Base-by-base conservation (phyloP, 2,797 vertebrate species). In the Ateles fusciceps region DNA sequence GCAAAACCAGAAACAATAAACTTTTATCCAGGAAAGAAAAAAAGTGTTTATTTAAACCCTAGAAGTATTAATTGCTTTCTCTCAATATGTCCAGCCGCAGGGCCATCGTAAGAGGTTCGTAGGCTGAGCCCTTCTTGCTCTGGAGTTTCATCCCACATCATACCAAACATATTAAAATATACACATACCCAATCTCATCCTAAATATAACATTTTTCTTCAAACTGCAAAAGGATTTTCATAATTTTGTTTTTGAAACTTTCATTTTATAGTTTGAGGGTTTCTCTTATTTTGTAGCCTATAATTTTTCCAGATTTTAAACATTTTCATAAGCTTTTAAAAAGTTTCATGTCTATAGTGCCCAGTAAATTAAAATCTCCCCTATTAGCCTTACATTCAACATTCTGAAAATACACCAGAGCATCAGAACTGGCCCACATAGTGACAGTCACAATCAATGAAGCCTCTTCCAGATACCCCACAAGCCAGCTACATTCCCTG, bases 211-310 rank as follows among this genome's bases (percentile, higher is more conserved):
- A 57, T 19, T 46, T 48, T 94, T 92, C 50, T 89, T 96, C 78
- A 75, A 44, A 55, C 19, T 33, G 19, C 33, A 79, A 91, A 84
- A 80, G 14, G n/a, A 68, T 44, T 55, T 57, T 92, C 85, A 78
- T 52, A 86, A 57, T 94, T 57, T 93, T 89, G 26, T 13, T 92
- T 83, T 85, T 30, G 19, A 85, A 94, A 88, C 11, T 48, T 95
- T 92, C 28, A 85, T 85, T 91, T 92, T 84, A 33, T 55, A 36
- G 24, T 75, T 55, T 55, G 74, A 46, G 95, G 85, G 8, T 91
- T 86, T 85, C 44, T 88, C 21, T 92, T 13, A 15, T 96, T 95
- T 94, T 91, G 2, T 64, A 95, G 19, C 19, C 44, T 57, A 26
- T 89, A 46, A 59, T 94, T 92, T 95, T 85, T 89, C 46, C 33